Conservation (phyloP, 2,888 invertebrate species). For the Amphimallon solstitiale region DNA sequence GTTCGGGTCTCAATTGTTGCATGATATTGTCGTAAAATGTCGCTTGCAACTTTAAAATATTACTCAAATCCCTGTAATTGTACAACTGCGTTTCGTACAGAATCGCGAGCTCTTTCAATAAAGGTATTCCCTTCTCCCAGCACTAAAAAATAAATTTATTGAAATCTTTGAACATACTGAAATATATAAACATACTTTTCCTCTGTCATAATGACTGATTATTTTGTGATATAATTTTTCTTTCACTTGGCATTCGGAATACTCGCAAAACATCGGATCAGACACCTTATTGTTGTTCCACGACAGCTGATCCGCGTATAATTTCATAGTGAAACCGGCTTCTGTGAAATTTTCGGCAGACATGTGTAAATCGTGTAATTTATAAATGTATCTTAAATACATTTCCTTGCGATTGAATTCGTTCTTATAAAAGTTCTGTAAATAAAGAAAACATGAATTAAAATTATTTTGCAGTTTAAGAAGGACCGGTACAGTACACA, state of each 20-base stretch:
- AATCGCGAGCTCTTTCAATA: constrained; percentile 88
- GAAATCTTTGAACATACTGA: neutral
- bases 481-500: neutral
- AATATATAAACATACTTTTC: constrained; percentile 72
- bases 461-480: neutral
- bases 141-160: constrained; percentile 67
- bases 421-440: constrained; percentile 94
- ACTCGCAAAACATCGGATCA: constrained; percentile 77
- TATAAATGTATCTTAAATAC: constrained; percentile 95
- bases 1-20: constrained; percentile 87
- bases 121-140: constrained; percentile 95
- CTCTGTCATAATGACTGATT: constrained; percentile 91
- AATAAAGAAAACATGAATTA: constrained; percentile 36
- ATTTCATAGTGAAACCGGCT: constrained; percentile 91
- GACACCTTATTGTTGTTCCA: constrained; percentile 80
- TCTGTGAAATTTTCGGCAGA: constrained; percentile 93
- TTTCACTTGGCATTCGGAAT: constrained; percentile 90
- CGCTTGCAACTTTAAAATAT: constrained; percentile 86
- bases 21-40: constrained; percentile 92
- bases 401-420: constrained; percentile 95
- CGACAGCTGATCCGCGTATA: constrained; percentile 90
- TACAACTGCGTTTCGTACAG: constrained; percentile 88
- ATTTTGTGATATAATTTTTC: constrained; percentile 90
- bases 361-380: constrained; percentile 90
- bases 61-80: constrained; percentile 88